Percentiles rank a stretch among this genome's conserved stretches.
Evolutionary conservation across 2,113 vertebrate genomes (phyloP).

Genomic region (Uropsilus gracilis): DNA sequence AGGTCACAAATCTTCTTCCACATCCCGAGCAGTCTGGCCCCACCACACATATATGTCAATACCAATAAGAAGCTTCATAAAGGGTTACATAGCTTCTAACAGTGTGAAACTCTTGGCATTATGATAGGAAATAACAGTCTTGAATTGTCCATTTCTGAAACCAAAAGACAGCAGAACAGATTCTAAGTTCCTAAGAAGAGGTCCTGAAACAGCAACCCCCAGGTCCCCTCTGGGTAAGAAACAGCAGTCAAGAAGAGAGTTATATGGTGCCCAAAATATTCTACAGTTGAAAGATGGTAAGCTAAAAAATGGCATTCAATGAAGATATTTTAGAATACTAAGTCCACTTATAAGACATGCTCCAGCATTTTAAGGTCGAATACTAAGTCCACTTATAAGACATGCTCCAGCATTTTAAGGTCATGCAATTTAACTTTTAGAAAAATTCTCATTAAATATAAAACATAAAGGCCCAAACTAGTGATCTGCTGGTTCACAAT

Average conservation of each 20-base stretch:
- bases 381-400: background rate
- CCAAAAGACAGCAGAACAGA: background rate
- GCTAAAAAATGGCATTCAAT: background rate
- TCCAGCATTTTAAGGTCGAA: slow-evolving; percentile 35
- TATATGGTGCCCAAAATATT: background rate
- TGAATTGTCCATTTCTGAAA: background rate
- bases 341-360: background rate
- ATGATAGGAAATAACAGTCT: background rate
- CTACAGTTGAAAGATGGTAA: background rate
- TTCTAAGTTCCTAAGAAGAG: background rate
- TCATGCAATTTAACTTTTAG: background rate
- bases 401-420: background rate
- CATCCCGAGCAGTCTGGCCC: background rate
- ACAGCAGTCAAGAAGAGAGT: background rate
- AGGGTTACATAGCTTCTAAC: background rate
- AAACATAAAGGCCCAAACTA: background rate
- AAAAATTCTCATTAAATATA: slow-evolving; percentile 4
- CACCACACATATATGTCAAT: background rate
- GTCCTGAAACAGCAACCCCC: background rate
- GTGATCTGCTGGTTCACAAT: slow-evolving; percentile 34
- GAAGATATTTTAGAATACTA: background rate
- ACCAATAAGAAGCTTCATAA: background rate
- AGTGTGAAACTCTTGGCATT: background rate
- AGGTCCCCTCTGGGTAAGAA: background rate
- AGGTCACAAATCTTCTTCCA: background rate